Evolutionary conservation across 2,888 invertebrate species (phyloP).

Genomic region (Brassicogethes aeneus): DNA sequence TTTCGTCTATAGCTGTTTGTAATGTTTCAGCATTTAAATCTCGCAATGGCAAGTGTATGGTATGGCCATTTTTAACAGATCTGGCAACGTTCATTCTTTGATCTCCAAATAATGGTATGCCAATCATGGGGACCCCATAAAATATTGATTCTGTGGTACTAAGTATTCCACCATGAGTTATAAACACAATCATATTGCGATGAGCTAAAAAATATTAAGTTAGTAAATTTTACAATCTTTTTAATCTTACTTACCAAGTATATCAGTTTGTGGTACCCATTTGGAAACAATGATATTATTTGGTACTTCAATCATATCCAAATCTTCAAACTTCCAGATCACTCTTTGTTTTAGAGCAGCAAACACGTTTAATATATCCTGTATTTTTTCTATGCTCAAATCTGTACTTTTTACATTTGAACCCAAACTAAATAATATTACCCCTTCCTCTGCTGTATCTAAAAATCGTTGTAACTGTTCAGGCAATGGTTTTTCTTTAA

Average conservation of each 20-base stretch:
- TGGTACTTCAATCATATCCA: conserved; percentile 25
- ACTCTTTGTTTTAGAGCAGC: conserved; percentile 35
- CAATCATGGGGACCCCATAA: conserved; percentile 43
- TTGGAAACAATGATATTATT: conserved; percentile 35
- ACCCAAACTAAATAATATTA: conserved; percentile 40
- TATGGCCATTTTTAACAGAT: conserved; percentile 28
- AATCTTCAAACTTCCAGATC: conserved; percentile 40
- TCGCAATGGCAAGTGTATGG: conserved; percentile 15
- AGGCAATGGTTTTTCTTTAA: conserved; percentile 15
- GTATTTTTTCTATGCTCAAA: conserved; percentile 26
- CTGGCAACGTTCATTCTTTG: conserved; percentile 44
- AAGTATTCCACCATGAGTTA: conserved; percentile 51
- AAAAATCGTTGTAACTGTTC: conserved; percentile 33
- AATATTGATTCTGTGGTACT: conserved; percentile 48
- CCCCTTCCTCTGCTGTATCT: conserved; percentile 34
- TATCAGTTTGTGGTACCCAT: conserved; percentile 38
- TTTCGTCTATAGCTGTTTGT: conserved; percentile 16
- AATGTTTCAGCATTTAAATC: conserved; percentile 19
- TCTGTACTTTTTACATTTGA: conserved; percentile 32
- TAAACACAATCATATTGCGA: conserved; percentile 45
- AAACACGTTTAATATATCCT: conserved; percentile 32
- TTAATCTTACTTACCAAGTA: conserved; percentile 19
- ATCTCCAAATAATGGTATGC: conserved; percentile 45
- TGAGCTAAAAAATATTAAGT: conserved; percentile 36
- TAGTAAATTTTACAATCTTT: background rate